Conservation (phyloP, 2,113 vertebrate genomes). For the Petaurus breviceps region DNA sequence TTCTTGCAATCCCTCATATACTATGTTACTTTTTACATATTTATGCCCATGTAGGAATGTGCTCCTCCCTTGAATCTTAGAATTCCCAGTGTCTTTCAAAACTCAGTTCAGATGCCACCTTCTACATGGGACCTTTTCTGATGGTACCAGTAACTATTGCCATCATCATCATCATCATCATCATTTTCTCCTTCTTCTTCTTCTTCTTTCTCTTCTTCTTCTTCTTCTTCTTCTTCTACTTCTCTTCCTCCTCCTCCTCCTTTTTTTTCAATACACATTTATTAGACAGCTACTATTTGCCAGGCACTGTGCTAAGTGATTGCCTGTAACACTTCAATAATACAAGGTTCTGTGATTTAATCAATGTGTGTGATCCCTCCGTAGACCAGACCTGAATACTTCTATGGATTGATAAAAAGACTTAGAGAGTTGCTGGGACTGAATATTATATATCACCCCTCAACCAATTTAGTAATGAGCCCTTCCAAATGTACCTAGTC, state of each 20-base stretch:
- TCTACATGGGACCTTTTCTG: neutral
- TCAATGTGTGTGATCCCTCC: too few species aligned
- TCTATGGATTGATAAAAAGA: too few species aligned
- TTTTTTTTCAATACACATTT: neutral
- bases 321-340: too few species aligned
- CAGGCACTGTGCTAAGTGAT: neutral
- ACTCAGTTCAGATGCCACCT: neutral
- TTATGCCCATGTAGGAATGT: neutral
- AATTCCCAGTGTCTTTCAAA: neutral
- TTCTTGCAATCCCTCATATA: neutral
- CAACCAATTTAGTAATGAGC: too few species aligned
- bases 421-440: too few species aligned
- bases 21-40: neutral
- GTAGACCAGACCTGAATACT: too few species aligned
- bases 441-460: too few species aligned
- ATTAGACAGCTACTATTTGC: neutral
- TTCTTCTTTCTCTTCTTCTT: too few species aligned
- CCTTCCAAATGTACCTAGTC: too few species aligned
- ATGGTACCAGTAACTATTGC: neutral
- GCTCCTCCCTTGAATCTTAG: neutral
- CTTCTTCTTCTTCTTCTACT: neutral
- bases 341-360: too few species aligned
- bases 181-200: neutral
- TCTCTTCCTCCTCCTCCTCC: too few species aligned
- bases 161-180: neutral